A percentile compares a stretch with the other conserved stretches of the same genome.
Evolutionary conservation across 2,113 vertebrate species (phyloP).

Genomic region (Tilapia sparmanii): DNA sequence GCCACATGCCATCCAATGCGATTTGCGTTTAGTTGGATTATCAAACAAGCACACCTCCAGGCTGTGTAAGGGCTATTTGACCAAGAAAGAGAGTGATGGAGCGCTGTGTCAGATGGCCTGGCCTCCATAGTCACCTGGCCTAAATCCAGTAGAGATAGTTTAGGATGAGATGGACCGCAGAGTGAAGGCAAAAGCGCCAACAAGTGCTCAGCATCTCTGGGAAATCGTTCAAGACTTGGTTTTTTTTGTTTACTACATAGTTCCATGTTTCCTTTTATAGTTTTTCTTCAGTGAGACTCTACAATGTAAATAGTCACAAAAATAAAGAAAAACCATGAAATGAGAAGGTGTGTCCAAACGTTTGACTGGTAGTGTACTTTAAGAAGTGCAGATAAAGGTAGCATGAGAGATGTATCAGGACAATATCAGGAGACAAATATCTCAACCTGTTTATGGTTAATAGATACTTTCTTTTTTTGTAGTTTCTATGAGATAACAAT

Average conservation of each 20-base stretch:
- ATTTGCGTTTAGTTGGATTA: background rate
- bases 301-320: background rate
- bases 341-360: background rate
- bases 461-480: background rate
- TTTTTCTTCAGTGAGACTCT: background rate
- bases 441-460: background rate
- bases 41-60: background rate
- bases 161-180: background rate
- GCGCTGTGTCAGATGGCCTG: background rate
- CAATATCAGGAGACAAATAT: background rate
- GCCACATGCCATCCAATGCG: background rate
- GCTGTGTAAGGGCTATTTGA: background rate
- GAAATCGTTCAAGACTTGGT: rapidly evolving
- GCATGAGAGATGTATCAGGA: background rate
- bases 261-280: background rate
- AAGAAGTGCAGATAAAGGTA: background rate
- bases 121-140: background rate
- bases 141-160: background rate
- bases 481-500: background rate
- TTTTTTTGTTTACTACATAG: background rate
- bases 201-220: background rate
- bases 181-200: background rate
- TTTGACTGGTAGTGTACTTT: background rate
- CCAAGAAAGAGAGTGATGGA: background rate
- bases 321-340: background rate